Conservation (phyloP, 2,113 vertebrate species). For the Siniperca chuatsi region DNA sequence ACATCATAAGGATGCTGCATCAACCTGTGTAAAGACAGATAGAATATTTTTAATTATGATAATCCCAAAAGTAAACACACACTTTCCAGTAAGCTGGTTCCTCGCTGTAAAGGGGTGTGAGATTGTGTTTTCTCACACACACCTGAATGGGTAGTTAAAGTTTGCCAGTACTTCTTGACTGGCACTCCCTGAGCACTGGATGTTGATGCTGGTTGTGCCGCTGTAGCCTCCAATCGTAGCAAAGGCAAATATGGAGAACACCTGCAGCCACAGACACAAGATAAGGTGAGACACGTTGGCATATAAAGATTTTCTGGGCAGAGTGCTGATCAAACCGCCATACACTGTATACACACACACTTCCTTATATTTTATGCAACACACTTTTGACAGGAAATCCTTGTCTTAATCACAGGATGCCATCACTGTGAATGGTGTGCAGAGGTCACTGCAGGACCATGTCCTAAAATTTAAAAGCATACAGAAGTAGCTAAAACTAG, state of each 20-base stretch:
- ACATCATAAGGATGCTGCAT: constrained; percentile 84
- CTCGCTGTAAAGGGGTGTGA: not conserved
- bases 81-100: not conserved
- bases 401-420: not conserved
- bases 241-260: constrained; percentile 96
- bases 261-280: constrained; percentile 75
- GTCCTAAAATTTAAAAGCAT: not conserved
- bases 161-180: constrained; percentile 76
- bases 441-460: not conserved
- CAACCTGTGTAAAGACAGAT: constrained; percentile 79
- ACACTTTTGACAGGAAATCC: constrained; percentile 42
- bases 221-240: constrained; percentile 91
- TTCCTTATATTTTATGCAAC: constrained; percentile 37
- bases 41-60: not conserved
- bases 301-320: not conserved
- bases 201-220: constrained; percentile 85
- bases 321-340: not conserved
- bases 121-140: not conserved
- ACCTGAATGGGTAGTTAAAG: constrained; percentile 96
- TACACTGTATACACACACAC: not conserved
- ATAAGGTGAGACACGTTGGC: not conserved
- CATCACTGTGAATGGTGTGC: not conserved
- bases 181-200: constrained; percentile 77
- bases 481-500: not conserved
- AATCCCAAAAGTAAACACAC: not conserved